Percentiles rank a stretch among this genome's conserved stretches.
These are phyloP conservation scores for Eucidaris tribuloides DNA, from an alignment of 35 echinoderm and acorn worm genomes.

Conservation along the genomic window DNA sequence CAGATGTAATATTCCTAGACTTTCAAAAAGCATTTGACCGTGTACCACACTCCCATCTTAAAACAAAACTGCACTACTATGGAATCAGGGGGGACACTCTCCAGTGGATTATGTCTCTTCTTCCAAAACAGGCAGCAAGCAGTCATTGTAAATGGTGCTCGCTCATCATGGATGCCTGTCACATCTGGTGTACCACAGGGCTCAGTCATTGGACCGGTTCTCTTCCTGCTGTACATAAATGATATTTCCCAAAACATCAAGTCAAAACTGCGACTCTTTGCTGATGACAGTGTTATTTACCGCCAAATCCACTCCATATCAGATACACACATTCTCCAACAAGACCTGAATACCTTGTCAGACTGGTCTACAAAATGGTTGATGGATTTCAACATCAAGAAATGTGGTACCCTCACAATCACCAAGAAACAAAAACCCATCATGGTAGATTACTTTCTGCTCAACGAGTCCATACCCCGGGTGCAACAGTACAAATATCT, in stretches of 20 bases:
- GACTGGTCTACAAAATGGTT: conserved; percentile 29
- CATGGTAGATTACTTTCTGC: not conserved
- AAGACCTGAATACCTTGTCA: conserved; percentile 18
- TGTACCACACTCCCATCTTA: conserved; percentile 34
- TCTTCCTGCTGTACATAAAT: conserved; percentile 73
- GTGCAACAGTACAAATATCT: conserved; percentile 29
- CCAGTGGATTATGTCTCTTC: conserved; percentile 32
- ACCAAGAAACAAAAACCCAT: not conserved
- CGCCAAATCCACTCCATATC: not conserved
- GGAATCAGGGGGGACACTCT: conserved; percentile 14
- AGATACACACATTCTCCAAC: conserved; percentile 23
- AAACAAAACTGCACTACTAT: conserved; percentile 27
- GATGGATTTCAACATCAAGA: conserved; percentile 39
- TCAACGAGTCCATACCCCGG: not conserved
- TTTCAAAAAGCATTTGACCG: conserved; percentile 78
- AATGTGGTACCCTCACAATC: not conserved
- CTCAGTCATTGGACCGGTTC: conserved; percentile 29
- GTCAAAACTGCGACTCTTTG: conserved; percentile 13
- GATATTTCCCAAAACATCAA: conserved; percentile 35
- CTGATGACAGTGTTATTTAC: conserved; percentile 34
- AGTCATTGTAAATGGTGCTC: conserved; percentile 52
- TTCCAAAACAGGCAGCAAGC: conserved; percentile 25
- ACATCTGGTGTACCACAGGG: conserved; percentile 58
- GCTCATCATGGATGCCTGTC: conserved; percentile 35
- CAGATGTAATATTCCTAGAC: conserved; percentile 63